These are phyloP conservation scores for Tipula confusa DNA, from an alignment of 2,888 invertebrate genomes.

Conservation along the genomic window DNA sequence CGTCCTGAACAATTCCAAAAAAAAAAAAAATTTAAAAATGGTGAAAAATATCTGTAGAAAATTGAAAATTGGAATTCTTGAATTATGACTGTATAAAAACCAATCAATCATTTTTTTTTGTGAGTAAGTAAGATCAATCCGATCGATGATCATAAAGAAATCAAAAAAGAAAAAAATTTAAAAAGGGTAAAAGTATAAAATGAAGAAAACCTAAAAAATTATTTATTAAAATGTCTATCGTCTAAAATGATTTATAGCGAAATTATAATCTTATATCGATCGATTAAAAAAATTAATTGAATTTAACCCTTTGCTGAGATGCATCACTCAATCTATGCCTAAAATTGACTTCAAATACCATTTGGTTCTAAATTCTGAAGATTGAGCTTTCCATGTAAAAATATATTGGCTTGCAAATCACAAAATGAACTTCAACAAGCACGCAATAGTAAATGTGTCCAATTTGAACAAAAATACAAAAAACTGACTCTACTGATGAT, in stretches of 20 bases:
- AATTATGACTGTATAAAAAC: conserved; percentile 12
- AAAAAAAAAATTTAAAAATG: too few species aligned
- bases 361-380: too few species aligned
- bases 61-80: conserved; percentile 6
- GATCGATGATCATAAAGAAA: neutral
- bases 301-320: neutral
- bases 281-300: conserved; percentile 20
- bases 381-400: too few species aligned
- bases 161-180: neutral
- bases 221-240: conserved; percentile 25
- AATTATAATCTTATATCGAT: conserved; percentile 7
- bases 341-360: too few species aligned
- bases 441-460: too few species aligned
- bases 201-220: neutral
- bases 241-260: conserved; percentile 25
- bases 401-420: neutral
- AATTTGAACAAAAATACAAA: too few species aligned
- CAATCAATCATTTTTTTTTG: neutral
- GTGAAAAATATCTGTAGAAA: neutral
- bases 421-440: too few species aligned
- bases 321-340: neutral
- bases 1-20: neutral
- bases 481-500: too few species aligned
- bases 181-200: too few species aligned
- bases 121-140: neutral